Percentiles rank a stretch among this genome's conserved stretches.
Evolutionary conservation across 2,113 vertebrate genomes (phyloP).

Genomic region (Chlorodrepanis virens): DNA sequence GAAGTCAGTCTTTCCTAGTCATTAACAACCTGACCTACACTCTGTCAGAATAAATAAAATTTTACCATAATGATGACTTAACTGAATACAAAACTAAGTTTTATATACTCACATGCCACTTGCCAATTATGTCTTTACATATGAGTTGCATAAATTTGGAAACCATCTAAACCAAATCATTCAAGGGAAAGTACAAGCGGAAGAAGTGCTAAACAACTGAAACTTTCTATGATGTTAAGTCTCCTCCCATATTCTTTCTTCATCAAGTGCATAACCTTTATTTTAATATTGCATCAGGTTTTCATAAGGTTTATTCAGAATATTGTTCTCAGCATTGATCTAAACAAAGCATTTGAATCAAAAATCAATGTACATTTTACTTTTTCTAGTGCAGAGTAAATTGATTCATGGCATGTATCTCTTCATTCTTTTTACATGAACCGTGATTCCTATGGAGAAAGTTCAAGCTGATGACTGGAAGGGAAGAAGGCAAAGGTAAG

Average conservation of each 20-base stretch:
- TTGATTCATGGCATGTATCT: neutral
- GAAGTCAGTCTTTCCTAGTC: slow-evolving; percentile 2
- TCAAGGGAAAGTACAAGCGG: neutral
- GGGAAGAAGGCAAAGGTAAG: neutral
- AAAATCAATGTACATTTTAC: slow-evolving; percentile 21
- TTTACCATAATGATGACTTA: neutral
- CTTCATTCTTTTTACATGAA: slow-evolving; percentile 48
- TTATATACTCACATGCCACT: slow-evolving; percentile 30
- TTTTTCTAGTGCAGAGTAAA: slow-evolving; percentile 40
- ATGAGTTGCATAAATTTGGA: slow-evolving; percentile 2
- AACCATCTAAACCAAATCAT: neutral
- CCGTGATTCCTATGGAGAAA: slow-evolving; percentile 45
- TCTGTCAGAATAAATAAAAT: neutral
- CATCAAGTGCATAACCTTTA: neutral
- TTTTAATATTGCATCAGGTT: neutral
- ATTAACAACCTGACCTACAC: neutral
- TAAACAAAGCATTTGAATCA: neutral
- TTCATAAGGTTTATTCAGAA: neutral
- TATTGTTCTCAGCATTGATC: neutral
- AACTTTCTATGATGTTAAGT: neutral
- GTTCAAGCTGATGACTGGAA: slow-evolving; percentile 45
- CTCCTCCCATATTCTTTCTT: neutral
- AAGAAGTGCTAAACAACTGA: neutral
- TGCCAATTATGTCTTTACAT: neutral
- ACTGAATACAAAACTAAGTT: neutral